phyloP scores from a whole-genome alignment of 2,113 vertebrate species.

The Callipepla squamata region DNA sequence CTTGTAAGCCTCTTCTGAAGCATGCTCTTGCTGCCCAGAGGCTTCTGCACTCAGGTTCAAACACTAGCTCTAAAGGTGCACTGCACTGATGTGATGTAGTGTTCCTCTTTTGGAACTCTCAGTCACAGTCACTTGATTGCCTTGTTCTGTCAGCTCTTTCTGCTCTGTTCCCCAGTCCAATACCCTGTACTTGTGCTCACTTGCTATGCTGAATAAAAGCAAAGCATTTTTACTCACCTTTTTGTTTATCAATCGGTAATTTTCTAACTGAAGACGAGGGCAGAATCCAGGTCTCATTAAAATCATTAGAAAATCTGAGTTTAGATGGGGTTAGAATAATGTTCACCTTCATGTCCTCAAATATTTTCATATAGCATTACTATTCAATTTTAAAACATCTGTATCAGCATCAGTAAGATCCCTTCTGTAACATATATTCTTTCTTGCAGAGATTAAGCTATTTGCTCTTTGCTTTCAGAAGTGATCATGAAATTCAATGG shows the following conservation, averaged over 20 bases:
- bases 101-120: neutral
- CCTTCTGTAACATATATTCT: neutral
- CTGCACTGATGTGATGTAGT: rapidly evolving
- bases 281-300: neutral
- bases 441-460: conserved; percentile 50
- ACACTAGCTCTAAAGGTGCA: rapidly evolving
- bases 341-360: neutral
- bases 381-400: neutral
- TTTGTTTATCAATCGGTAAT: neutral
- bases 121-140: neutral
- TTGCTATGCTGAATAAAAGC: neutral
- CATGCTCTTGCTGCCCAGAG: neutral
- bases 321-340: neutral
- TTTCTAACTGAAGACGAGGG: neutral
- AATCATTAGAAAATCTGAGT: neutral
- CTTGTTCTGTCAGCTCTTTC: neutral
- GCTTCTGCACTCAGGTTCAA: neutral
- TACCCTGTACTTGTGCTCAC: neutral
- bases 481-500: conserved; percentile 54
- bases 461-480: conserved; percentile 54
- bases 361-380: neutral
- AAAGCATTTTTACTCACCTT: neutral
- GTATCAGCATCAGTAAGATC: neutral
- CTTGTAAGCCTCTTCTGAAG: neutral
- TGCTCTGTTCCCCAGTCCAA: neutral